A percentile compares a stretch with the other conserved stretches of the same genome.
These are phyloP conservation scores for Tricholaema leucomelas DNA, from an alignment of 2,113 vertebrate genomes.

Conservation along the genomic window DNA sequence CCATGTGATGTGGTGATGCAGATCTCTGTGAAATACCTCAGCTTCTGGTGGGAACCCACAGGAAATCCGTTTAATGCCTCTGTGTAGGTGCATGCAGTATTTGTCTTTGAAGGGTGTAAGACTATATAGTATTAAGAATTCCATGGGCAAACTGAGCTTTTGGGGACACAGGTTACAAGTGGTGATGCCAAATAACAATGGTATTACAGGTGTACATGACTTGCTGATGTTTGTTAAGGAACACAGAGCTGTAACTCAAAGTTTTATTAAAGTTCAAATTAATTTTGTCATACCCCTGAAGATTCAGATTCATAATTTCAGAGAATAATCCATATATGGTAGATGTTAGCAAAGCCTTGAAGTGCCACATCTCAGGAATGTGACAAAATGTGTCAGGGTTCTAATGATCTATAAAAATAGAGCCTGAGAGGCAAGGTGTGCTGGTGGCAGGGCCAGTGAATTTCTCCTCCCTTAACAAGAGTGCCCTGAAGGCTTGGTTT, in stretches of 20 bases:
- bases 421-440: not conserved
- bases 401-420: not conserved
- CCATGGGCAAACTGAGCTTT: not conserved
- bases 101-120: not conserved
- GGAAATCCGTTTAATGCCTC: not conserved
- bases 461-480: not conserved
- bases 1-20: not conserved
- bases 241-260: not conserved
- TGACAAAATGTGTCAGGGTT: not conserved
- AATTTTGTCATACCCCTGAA: not conserved
- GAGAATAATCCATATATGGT: not conserved
- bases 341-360: not conserved
- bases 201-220: not conserved
- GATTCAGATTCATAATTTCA: not conserved
- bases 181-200: not conserved
- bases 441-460: not conserved
- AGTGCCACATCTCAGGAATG: not conserved
- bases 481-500: not conserved
- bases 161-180: not conserved
- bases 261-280: too few relatives aligned
- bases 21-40: not conserved
- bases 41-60: fast-evolving
- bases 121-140: not conserved
- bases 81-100: fast-evolving
- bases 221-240: not conserved